Conservation (phyloP, 2,888 invertebrate genomes). For the Herminia tarsipennalis region DNA sequence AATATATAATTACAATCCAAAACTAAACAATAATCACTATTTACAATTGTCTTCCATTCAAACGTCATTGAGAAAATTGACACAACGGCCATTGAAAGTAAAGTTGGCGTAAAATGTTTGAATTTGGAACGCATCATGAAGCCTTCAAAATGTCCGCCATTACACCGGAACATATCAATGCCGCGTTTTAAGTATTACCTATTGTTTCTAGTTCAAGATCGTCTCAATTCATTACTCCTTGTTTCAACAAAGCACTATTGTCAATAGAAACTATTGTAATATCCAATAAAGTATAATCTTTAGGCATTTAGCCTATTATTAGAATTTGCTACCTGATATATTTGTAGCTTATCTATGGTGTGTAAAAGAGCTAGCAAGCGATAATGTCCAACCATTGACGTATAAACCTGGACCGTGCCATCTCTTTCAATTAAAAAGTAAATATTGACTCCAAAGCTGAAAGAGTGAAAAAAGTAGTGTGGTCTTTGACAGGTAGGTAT, state of each 20-base stretch:
- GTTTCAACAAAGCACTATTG: constrained; percentile 18
- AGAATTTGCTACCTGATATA: constrained; percentile 1
- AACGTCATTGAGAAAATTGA: constrained; percentile 14
- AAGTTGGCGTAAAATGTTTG: constrained; percentile 21
- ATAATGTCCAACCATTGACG: too few relatives aligned
- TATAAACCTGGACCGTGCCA: too few relatives aligned
- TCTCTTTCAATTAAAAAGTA: too few relatives aligned
- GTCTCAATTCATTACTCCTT: constrained; percentile 40
- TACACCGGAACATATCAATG: constrained; percentile 36
- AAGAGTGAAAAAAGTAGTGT: too few relatives aligned
- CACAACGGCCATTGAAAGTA: constrained; percentile 15
- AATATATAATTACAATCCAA: too few relatives aligned
- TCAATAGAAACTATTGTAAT: constrained; percentile 27
- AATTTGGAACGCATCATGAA: constrained; percentile 24
- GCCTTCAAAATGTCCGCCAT: constrained; percentile 13
- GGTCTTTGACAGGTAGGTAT: too few relatives aligned
- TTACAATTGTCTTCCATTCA: background rate
- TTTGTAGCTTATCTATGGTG: too few relatives aligned
- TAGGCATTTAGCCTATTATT: constrained; percentile 1
- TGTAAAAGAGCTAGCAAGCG: too few relatives aligned
- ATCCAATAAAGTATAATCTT: constrained; percentile 13
- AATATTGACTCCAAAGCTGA: too few relatives aligned
- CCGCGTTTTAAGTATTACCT: constrained; percentile 24
- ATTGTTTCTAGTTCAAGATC: constrained; percentile 46
- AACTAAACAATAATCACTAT: background rate